A percentile compares a stretch with the other conserved stretches of the same genome.
phyloP scores from a whole-genome alignment of 2,888 invertebrate genomes.

The Lycocerus yunnanus region DNA sequence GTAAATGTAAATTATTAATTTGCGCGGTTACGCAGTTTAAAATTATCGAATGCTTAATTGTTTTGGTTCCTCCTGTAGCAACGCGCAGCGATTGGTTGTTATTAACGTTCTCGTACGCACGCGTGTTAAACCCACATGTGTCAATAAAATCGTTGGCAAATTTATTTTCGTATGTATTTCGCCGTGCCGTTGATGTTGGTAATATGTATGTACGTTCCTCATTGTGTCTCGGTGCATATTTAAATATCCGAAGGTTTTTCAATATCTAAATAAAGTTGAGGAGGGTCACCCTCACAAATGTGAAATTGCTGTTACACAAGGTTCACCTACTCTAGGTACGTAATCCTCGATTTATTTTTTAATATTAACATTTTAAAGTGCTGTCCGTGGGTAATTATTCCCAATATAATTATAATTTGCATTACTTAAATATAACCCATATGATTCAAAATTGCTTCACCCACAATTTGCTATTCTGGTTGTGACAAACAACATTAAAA shows the following conservation, averaged over 20 bases:
- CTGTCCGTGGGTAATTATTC: not conserved
- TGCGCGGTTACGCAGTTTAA: not conserved
- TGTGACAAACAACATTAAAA: not conserved
- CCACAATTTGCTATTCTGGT: not conserved
- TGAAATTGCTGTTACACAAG: conserved; percentile 5
- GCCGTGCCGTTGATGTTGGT: not conserved
- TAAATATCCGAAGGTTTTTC: conserved; percentile 11
- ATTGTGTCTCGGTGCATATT: conserved; percentile 10
- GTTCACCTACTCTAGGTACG: not conserved
- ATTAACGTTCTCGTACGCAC: not conserved
- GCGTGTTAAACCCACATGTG: not conserved
- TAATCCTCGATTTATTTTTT: not conserved
- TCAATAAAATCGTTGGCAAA: conserved; percentile 10
- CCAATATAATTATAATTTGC: not conserved
- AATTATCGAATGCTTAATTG: not conserved
- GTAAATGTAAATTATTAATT: not conserved
- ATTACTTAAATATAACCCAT: not conserved
- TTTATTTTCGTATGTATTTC: conserved; percentile 10
- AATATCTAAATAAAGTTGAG: conserved; percentile 9
- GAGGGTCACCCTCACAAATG: conserved; percentile 10
- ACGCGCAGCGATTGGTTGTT: not conserved
- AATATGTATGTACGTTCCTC: not conserved
- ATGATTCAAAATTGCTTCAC: not conserved
- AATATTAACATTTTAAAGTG: not conserved
- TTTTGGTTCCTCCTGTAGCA: not conserved